These are phyloP conservation scores for Lordiphosa stackelbergi DNA, from an alignment of 1,140 invertebrate species.

Conservation along the genomic window DNA sequence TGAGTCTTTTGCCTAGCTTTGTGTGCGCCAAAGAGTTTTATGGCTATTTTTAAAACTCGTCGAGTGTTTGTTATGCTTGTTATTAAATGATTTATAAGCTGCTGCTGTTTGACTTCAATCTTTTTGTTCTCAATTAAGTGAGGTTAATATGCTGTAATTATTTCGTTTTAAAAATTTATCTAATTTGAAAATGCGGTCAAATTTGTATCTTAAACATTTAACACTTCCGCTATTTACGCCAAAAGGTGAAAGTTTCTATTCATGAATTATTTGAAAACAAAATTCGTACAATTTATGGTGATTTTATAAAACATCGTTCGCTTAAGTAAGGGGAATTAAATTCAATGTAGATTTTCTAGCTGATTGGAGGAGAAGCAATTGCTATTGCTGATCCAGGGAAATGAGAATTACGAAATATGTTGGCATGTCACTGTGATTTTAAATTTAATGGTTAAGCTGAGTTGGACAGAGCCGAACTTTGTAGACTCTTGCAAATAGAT, in stretches of 20 bases:
- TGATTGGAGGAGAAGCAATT: too few species aligned
- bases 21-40: slow-evolving; percentile 35
- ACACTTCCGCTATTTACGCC: slow-evolving; percentile 17
- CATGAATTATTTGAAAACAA: background rate
- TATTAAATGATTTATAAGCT: slow-evolving; percentile 45
- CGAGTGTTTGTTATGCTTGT: slow-evolving; percentile 35
- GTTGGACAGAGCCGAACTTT: too few species aligned
- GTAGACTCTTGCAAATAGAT: too few species aligned
- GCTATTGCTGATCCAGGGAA: too few species aligned
- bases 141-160: slow-evolving; percentile 28
- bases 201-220: slow-evolving; percentile 9
- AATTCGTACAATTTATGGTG: background rate
- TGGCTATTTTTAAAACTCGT: slow-evolving; percentile 53
- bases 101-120: slow-evolving; percentile 32
- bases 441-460: too few species aligned
- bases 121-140: slow-evolving; percentile 17
- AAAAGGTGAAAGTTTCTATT: slow-evolving; percentile 4
- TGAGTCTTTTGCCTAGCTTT: slow-evolving; percentile 11
- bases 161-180: slow-evolving; percentile 22
- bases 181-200: slow-evolving; percentile 21
- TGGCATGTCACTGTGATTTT: too few species aligned
- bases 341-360: too few species aligned
- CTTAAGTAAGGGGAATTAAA: too few species aligned
- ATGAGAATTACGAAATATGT: too few species aligned
- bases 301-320: too few species aligned